Conservation (phyloP, 2,888 invertebrate species). For the Platynereis dumerilii region DNA sequence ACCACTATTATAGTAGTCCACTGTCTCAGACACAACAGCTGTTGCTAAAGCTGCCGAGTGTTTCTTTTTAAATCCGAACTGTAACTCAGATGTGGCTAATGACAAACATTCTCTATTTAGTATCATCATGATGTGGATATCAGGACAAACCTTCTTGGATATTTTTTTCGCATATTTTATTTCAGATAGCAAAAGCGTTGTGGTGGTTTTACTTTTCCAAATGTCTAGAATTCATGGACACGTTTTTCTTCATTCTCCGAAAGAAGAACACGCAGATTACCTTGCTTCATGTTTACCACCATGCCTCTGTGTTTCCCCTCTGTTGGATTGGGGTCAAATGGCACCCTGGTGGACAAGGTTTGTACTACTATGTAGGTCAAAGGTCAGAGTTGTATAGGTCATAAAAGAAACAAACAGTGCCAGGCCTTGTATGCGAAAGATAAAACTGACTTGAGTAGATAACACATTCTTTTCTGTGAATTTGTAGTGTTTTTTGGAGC, state of each 20-base stretch:
- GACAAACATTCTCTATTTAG: too few relatives aligned
- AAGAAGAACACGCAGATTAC: slow-evolving; percentile 63
- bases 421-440: too few relatives aligned
- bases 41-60: too few relatives aligned
- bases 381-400: not conserved
- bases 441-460: too few relatives aligned
- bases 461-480: slow-evolving; percentile 25
- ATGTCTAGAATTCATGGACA: slow-evolving; percentile 63
- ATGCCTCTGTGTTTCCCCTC: slow-evolving; percentile 63
- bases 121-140: too few relatives aligned
- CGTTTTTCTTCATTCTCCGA: slow-evolving; percentile 62
- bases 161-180: too few relatives aligned
- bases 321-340: slow-evolving; percentile 64
- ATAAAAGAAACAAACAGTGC: not conserved
- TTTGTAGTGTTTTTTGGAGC: slow-evolving; percentile 63
- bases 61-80: too few relatives aligned
- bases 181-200: slow-evolving; percentile 61
- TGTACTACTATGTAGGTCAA: slow-evolving; percentile 31
- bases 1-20: too few relatives aligned
- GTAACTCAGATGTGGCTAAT: too few relatives aligned
- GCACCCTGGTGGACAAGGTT: slow-evolving; percentile 64
- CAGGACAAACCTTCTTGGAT: too few relatives aligned
- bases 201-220: slow-evolving; percentile 66
- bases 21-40: too few relatives aligned
- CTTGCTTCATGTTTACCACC: slow-evolving; percentile 64